Conservation (phyloP, 2,797 vertebrate species). For the Helicolenus hilgendorfi region DNA sequence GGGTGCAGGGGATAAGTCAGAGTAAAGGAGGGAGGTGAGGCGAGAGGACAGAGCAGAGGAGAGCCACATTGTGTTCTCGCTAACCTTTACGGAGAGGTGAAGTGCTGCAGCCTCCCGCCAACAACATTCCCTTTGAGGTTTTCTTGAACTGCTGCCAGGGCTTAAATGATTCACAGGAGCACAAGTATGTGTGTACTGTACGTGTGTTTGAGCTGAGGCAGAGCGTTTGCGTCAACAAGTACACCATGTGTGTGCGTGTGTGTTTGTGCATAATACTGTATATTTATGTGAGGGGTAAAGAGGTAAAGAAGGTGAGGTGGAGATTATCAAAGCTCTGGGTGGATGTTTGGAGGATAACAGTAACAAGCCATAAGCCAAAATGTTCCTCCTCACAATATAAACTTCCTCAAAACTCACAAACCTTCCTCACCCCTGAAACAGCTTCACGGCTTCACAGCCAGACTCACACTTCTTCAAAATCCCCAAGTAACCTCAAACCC, state of each 20-base stretch:
- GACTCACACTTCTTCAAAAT: slow-evolving; percentile 59
- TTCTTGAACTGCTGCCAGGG: slow-evolving; percentile 82
- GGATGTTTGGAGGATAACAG: neutral
- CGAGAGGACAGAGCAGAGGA: slow-evolving; percentile 52
- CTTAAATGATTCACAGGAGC: slow-evolving; percentile 84
- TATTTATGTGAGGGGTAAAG: neutral
- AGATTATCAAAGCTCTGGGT: slow-evolving; percentile 8
- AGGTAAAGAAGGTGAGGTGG: slow-evolving; percentile 7
- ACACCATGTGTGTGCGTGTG: neutral
- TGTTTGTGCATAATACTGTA: neutral
- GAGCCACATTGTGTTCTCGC: slow-evolving; percentile 75
- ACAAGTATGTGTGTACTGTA: slow-evolving; percentile 37
- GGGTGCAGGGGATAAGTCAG: neutral
- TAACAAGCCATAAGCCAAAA: slow-evolving; percentile 15
- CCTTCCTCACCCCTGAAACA: slow-evolving; percentile 16
- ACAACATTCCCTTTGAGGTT: slow-evolving; percentile 84
- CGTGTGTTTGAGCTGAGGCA: slow-evolving; percentile 25
- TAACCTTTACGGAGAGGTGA: slow-evolving; percentile 81
- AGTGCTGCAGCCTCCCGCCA: slow-evolving; percentile 82
- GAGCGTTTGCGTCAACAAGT: slow-evolving; percentile 22
- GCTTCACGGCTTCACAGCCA: slow-evolving; percentile 8
- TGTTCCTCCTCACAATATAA: slow-evolving; percentile 24
- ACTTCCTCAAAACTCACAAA: slow-evolving; percentile 36
- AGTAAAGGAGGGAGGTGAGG: slow-evolving; percentile 7
- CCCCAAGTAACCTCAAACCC: slow-evolving; percentile 52